Evolutionary conservation across 2,888 invertebrate species (phyloP), one percentile per base, ranked within the genome.

Genomic region (Mycalesis mineus): DNA sequence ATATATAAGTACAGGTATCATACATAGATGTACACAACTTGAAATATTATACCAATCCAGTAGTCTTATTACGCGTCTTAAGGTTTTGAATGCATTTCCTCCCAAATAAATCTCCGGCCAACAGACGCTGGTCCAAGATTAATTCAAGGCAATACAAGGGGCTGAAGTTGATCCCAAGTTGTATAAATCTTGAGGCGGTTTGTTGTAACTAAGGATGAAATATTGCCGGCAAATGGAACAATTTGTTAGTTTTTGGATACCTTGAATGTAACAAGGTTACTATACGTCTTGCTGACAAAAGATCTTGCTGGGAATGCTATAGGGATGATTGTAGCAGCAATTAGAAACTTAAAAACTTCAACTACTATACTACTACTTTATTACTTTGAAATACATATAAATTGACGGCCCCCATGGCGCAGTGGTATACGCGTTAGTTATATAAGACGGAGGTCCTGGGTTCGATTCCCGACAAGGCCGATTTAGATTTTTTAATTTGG

Each of bases 141-240:
- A 53, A 53, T 53, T 45, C 53, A 37, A 45, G 53, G 44, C 53
- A 53, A 53, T 53, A 45, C 53, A 45, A 42, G 52, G 45, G 45
- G 44, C 53, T 45, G 53, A 44, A 53, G 36, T 53, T 45, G 44
- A 53, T 44, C 53, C 45, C 53, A 37, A 45, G 28, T 45, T 53
- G 44, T 45, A 53, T 53, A 53, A 45, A 53, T 53, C 53, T 53
- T 53, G 37, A n/a, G 28, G 53, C 45, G 53, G 53, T 53, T 37
- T 36, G 53, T 37, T 53, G 53, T 53, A 53, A 53, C 53, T 53
- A 53, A 53, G 44, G 53, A 53, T 53, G 53, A 53, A 42, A 53
- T 53, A 53, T 52, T 9, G 42, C 42, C 11, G 29, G 42, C 52
- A 42, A 52, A 52, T 42, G 52, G 42, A 42, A 52, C 52, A 33